Evolutionary conservation across 1,140 invertebrate species (phyloP), one percentile per base, ranked within the genome.

Genomic region (Drosophila micromelanica): DNA sequence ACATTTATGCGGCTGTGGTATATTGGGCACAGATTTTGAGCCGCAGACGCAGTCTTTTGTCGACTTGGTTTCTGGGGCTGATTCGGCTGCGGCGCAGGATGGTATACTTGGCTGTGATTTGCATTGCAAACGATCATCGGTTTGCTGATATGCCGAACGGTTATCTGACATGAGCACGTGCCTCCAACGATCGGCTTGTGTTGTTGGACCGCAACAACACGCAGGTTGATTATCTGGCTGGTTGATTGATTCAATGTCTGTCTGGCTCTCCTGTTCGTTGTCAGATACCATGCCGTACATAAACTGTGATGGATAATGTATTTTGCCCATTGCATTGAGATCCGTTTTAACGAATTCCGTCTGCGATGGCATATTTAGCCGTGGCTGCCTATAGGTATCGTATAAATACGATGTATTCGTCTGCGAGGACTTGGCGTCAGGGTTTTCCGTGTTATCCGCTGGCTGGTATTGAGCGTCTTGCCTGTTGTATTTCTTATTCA

Each of bases 341-440:
- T 71, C 37, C 6, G 2, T 17, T 8, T 46, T 68, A 0, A 49
- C 3, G 8, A 30, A n/a, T 15, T 9, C n/a, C 1, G 55, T 42
- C 20, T 77, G 63, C 7, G 70, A 60, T 37, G 23, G n/a, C 15
- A 13, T 23, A 8, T 56, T 9, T 11, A 6, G 27, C 23, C 5
- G 35, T 11, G 42, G 5, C 1, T 15, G 42, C 8, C 35, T 30
- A 38, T 73, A 76, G 2, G 20, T 3, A 12, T 78, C 61, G 8
- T 52, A 35, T 3, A 84, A 13, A 38, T 61, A 80, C 9, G 80
- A 84, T 35, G 9, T 38, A 3, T 76, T 51, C 30, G 80, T 84
- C 27, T 85, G 81, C 27, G 69, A 80, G 8, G 9, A 1, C 32
- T 35, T 35, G 32, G 7, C 32, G 32, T 0, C 5, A 6, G 27